Evolutionary conservation across 2,113 vertebrate species (phyloP), one percentile per base, ranked within the genome.

Genomic region (Morphnarchus princeps): DNA sequence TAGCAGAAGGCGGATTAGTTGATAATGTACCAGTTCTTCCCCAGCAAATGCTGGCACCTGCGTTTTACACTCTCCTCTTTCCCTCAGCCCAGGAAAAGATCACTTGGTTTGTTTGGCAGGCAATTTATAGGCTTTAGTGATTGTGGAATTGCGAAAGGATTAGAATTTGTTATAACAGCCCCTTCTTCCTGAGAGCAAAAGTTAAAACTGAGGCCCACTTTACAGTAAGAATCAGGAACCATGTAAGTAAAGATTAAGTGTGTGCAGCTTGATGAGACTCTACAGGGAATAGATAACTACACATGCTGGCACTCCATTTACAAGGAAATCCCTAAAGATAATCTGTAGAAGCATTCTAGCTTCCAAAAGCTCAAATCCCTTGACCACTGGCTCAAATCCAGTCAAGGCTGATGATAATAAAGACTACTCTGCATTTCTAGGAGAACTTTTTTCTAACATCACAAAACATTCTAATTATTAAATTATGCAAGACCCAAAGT

Each of bases 11-110:
- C 84, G 94, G 97, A 98, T 98, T 97, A 97, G 97, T 73, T 97
- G 95, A 97, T 97, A 97, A 97, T 97, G 96, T 97, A 95, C 95
- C 97, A 97, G 97, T 98, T 97, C 96, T 97, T 97, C 94, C 95
- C 96, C 82, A 96, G 96, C 97, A 98, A 98, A 98, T 97, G 97
- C 96, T 91, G 95, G 95, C 97, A 97, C 97, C 97, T 98, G 97
- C 66, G 89, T 91, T 96, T 92, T 92, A 90, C 97, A 85, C 95
- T 94, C 94, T 96, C 96, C 94, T 82, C 95, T 96, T 89, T 96
- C 96, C 93, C 74, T 76, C 91, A 86, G 85, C 90, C 83, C 96
- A 79, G 90, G 94, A 90, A 95, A 96, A 93, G 95, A 97, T 96
- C 93, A 71, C 90, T 97, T 88, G 87, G 94, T 86, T 95, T 69